Conservation (phyloP, 2,888 invertebrate species). For the Eurytoma adleriae region DNA sequence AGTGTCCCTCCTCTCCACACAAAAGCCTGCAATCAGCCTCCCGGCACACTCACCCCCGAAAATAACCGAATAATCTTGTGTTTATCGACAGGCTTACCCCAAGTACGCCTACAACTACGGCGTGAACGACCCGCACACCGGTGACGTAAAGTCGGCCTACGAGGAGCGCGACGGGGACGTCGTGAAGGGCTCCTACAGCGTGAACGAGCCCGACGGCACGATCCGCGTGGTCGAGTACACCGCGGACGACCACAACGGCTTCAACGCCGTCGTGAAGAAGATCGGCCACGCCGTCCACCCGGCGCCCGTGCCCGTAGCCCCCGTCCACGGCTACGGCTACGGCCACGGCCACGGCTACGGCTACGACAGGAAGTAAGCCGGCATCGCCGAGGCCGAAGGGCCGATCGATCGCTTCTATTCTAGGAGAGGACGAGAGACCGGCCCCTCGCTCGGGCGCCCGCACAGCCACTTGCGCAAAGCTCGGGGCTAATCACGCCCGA, state of each 20-base stretch:
- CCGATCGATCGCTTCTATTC: too few species aligned
- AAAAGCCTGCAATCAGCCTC: neutral
- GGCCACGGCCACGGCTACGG: conserved; percentile 26
- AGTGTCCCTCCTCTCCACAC: neutral
- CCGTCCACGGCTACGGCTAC: conserved; percentile 18
- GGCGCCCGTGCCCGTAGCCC: conserved; percentile 59
- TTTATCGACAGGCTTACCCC: conserved; percentile 66
- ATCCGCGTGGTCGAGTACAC: conserved; percentile 74
- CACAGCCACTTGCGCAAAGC: neutral
- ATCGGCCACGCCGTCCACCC: conserved; percentile 71
- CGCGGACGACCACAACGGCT: conserved; percentile 73
- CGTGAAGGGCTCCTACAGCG: conserved; percentile 73
- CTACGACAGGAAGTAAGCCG: conserved; percentile 46
- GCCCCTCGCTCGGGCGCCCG: neutral
- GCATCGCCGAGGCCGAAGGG: neutral
- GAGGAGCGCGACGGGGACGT: conserved; percentile 74
- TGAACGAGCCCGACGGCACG: conserved; percentile 74
- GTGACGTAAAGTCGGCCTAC: conserved; percentile 73
- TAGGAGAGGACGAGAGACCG: neutral
- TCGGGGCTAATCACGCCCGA: too few species aligned
- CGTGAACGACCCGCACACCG: conserved; percentile 73
- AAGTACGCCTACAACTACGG: conserved; percentile 74
- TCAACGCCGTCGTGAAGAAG: conserved; percentile 74
- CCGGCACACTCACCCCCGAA: neutral
- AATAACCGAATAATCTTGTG: too few species aligned